Percentiles rank a stretch among this genome's conserved stretches.
These are phyloP conservation scores for Serrognathus titanus DNA, from an alignment of 2,888 invertebrate species.

Conservation along the genomic window DNA sequence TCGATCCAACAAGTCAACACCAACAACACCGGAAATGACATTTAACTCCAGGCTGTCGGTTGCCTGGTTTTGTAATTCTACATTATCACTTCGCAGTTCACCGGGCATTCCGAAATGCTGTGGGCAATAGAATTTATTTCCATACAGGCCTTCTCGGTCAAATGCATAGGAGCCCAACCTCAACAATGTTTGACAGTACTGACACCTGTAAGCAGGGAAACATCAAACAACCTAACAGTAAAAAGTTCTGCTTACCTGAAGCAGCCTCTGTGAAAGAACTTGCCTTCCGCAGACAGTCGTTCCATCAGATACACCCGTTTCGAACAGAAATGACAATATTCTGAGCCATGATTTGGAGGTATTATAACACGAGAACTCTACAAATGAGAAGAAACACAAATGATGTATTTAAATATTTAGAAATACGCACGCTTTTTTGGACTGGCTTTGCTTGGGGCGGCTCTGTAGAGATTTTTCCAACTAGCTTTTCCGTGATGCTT, in stretches of 20 bases:
- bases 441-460: constrained; percentile 31
- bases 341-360: constrained; percentile 50
- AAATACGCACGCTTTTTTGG: constrained; percentile 53
- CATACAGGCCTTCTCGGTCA: constrained; percentile 65
- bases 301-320: constrained; percentile 93
- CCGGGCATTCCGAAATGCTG: constrained; percentile 69
- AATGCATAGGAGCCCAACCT: constrained; percentile 75
- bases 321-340: constrained; percentile 83
- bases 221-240: constrained; percentile 5
- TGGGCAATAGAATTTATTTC: constrained; percentile 70
- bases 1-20: constrained; percentile 53
- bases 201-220: constrained; percentile 58
- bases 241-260: constrained; percentile 54
- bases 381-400: constrained; percentile 23
- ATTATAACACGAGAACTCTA: constrained; percentile 46
- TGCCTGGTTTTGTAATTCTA: constrained; percentile 26
- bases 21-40: constrained; percentile 49
- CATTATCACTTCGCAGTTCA: constrained; percentile 42
- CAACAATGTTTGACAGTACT: constrained; percentile 83
- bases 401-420: constrained; percentile 1
- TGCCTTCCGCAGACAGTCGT: constrained; percentile 82
- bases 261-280: constrained; percentile 89
- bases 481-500: constrained; percentile 77
- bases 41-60: constrained; percentile 51
- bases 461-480: constrained; percentile 45